Conservation (phyloP, 2,888 invertebrate species). For the Pomacea canaliculata region DNA sequence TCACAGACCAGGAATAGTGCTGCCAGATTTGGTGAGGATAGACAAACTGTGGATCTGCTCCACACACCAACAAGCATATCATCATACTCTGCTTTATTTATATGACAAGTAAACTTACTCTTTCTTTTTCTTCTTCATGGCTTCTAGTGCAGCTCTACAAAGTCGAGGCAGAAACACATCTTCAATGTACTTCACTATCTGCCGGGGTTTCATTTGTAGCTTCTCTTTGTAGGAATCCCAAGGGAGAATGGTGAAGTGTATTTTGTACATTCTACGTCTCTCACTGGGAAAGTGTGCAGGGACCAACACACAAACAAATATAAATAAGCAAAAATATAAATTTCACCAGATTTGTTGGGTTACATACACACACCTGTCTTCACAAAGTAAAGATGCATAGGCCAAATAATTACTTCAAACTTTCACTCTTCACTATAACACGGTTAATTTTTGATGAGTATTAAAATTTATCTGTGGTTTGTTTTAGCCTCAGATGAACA, state of each 20-base stretch:
- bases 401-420: too few relatives aligned
- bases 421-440: too few relatives aligned
- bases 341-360: background rate
- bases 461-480: too few relatives aligned
- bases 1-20: too few relatives aligned
- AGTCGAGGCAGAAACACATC: background rate
- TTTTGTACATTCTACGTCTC: slow-evolving; percentile 6
- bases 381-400: too few relatives aligned
- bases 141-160: background rate
- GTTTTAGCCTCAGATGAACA: too few relatives aligned
- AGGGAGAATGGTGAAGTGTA: slow-evolving; percentile 14
- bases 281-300: background rate
- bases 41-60: too few relatives aligned
- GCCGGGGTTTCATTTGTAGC: slow-evolving; percentile 13
- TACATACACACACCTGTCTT: background rate
- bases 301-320: background rate
- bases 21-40: too few relatives aligned
- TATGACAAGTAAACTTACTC: background rate
- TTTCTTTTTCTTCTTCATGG: background rate
- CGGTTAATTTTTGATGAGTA: too few relatives aligned
- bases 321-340: background rate
- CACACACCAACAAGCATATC: too few relatives aligned
- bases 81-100: too few relatives aligned
- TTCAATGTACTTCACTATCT: slow-evolving; percentile 4
- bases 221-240: slow-evolving; percentile 20